Evolutionary conservation across 2,888 invertebrate species (phyloP).

Genomic region (Eupithecia vulgata): DNA sequence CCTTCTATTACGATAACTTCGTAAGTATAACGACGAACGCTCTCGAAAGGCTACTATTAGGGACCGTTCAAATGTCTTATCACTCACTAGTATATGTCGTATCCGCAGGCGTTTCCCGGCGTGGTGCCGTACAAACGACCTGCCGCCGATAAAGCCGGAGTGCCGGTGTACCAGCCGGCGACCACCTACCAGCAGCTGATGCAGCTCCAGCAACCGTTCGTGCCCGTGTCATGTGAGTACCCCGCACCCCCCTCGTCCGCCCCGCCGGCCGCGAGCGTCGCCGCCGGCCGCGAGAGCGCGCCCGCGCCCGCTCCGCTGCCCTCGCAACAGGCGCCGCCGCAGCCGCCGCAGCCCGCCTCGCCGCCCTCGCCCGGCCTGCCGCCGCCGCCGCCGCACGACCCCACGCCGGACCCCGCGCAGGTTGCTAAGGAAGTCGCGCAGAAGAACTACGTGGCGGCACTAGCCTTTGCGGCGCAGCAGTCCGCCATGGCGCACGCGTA

Average conservation of each 20-base stretch:
- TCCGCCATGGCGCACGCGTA: conserved; percentile 78
- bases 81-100: conserved; percentile 39
- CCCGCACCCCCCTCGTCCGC: conserved; percentile 87
- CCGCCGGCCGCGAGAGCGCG: conserved; percentile 73
- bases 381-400: conserved; percentile 72
- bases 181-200: conserved; percentile 97
- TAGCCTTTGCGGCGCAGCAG: conserved; percentile 79
- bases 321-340: conserved; percentile 65
- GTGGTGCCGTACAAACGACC: conserved; percentile 98
- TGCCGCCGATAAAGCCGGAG: conserved; percentile 97
- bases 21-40: conserved; percentile 87
- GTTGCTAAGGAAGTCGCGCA: conserved; percentile 93
- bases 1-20: conserved; percentile 98
- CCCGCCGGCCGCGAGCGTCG: conserved; percentile 81
- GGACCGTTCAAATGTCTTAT: conserved; percentile 35
- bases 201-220: conserved; percentile 97
- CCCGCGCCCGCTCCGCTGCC: conserved; percentile 79
- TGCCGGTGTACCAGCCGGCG: conserved; percentile 97
- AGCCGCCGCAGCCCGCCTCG: conserved; percentile 61
- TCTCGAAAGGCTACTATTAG: conserved; percentile 16
- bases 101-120: conserved; percentile 93
- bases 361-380: conserved; percentile 57
- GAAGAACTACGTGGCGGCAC: conserved; percentile 90
- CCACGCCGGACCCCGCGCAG: conserved; percentile 63
- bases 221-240: conserved; percentile 99